phyloP scores from a whole-genome alignment of 64 coral and sea anemone species.

The Montipora sp. region DNA sequence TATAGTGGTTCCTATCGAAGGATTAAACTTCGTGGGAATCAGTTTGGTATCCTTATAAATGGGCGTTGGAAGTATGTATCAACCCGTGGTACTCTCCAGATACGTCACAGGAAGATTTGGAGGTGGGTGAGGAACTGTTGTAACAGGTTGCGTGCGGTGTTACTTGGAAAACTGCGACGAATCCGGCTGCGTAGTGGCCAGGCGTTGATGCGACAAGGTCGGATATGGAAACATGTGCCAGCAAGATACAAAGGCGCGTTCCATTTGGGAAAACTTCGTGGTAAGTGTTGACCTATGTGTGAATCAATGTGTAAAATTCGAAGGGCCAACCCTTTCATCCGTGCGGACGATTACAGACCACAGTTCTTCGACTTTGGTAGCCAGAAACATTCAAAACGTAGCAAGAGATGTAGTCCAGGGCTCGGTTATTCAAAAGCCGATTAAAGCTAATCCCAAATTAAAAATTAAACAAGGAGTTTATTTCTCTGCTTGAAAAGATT shows the following conservation, averaged over 20 bases:
- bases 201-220: background rate
- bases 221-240: background rate
- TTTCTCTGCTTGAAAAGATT: no score
- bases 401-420: no score
- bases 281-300: background rate
- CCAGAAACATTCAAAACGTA: no score
- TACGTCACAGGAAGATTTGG: conserved; percentile 36
- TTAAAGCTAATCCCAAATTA: no score
- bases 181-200: conserved; percentile 27
- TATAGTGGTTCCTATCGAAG: background rate
- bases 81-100: conserved; percentile 2
- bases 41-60: conserved; percentile 1
- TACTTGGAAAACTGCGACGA: conserved; percentile 32
- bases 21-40: background rate
- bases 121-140: conserved; percentile 31
- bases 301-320: background rate
- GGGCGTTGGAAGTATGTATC: conserved; percentile 1
- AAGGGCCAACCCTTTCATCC: no score
- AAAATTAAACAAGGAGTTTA: no score
- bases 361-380: no score
- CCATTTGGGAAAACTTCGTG: background rate
- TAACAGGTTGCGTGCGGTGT: conserved; percentile 33
- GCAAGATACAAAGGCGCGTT: background rate
- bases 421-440: no score
- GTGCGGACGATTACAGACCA: no score